phyloP scores from a whole-genome alignment of 2,888 invertebrate genomes.

The Cyaniris semiargus region DNA sequence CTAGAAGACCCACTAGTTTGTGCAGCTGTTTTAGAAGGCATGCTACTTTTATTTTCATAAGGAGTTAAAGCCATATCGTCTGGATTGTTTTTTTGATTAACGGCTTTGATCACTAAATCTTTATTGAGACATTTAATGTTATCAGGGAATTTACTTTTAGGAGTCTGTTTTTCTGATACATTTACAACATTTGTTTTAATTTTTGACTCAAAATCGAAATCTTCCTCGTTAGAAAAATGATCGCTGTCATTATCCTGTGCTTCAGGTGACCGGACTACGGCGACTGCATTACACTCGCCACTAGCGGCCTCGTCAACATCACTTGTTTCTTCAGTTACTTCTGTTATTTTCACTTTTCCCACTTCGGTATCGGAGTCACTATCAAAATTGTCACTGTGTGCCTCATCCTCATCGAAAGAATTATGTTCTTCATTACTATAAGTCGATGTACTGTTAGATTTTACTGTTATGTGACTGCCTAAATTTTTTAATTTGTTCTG shows the following conservation, averaged over 20 bases:
- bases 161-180: conserved; percentile 32
- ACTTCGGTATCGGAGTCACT: conserved; percentile 51
- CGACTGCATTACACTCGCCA: conserved; percentile 46
- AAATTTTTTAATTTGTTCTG: conserved; percentile 61
- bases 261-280: conserved; percentile 57
- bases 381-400: conserved; percentile 37
- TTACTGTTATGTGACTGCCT: conserved; percentile 63
- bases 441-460: conserved; percentile 57
- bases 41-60: conserved; percentile 34
- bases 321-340: conserved; percentile 52
- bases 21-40: conserved; percentile 44
- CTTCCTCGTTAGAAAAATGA: conserved; percentile 46
- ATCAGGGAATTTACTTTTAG: conserved; percentile 47
- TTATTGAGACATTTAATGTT: conserved; percentile 58
- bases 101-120: conserved; percentile 51
- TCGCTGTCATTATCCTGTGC: conserved; percentile 55
- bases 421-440: conserved; percentile 41
- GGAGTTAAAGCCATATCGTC: conserved; percentile 35
- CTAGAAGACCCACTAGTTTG: conserved; percentile 43
- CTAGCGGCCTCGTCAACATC: conserved; percentile 47
- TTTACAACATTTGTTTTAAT: conserved; percentile 48
- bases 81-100: conserved; percentile 41
- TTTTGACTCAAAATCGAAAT: conserved; percentile 52
- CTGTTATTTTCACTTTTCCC: conserved; percentile 60
- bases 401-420: conserved; percentile 40